A percentile compares a stretch with the other conserved stretches of the same genome.
phyloP scores from a whole-genome alignment of 2,888 invertebrate genomes.

The Parapristionchus giblindavisi region DNA sequence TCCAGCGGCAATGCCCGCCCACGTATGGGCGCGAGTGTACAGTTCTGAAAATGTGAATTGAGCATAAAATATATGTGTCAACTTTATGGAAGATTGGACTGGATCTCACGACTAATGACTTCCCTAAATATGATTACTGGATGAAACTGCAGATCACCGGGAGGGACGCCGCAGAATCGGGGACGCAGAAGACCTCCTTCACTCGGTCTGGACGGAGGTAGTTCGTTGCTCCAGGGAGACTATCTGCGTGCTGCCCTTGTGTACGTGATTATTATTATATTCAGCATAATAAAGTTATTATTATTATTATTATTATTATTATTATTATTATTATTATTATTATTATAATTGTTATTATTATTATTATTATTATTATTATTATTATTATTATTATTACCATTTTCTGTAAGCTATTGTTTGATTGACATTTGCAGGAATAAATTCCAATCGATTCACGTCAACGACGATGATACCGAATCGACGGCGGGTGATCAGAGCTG shows the following conservation, averaged over 20 bases:
- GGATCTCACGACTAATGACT: not conserved
- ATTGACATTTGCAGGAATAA: not conserved
- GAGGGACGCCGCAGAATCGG: slow-evolving; percentile 28
- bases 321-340: not conserved
- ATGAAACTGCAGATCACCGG: slow-evolving; percentile 10
- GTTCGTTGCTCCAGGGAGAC: not conserved
- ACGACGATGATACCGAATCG: slow-evolving; percentile 20
- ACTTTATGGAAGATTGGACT: too few species aligned
- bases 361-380: not conserved
- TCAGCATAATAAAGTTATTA: not conserved
- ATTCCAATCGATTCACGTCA: slow-evolving; percentile 26
- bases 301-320: not conserved
- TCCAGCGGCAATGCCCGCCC: too few species aligned
- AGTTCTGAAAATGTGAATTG: too few species aligned
- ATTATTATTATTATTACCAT: not conserved
- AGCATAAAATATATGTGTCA: too few species aligned
- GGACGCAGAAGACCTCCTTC: not conserved
- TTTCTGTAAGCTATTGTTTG: not conserved
- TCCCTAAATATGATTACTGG: not conserved
- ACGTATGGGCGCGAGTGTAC: too few species aligned
- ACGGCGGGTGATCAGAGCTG: slow-evolving; percentile 22
- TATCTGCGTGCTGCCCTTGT: slow-evolving; percentile 19
- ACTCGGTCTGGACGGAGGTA: slow-evolving; percentile 25
- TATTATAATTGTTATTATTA: too few species aligned
- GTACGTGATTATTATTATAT: slow-evolving; percentile 4